Evolutionary conservation across 2,888 invertebrate species (phyloP).

Genomic region (Anorthoa munda): DNA sequence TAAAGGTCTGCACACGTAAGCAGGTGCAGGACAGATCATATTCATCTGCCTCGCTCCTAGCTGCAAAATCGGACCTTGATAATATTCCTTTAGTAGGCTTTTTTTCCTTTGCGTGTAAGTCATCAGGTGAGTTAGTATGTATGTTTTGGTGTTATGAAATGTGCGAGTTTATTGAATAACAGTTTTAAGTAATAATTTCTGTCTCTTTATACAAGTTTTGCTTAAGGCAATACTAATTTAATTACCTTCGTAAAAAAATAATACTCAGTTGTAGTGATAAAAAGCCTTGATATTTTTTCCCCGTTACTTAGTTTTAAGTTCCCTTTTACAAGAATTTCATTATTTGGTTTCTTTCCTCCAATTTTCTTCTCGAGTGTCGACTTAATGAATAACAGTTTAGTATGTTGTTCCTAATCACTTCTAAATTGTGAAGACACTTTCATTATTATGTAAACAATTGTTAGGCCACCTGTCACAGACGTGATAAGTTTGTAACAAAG

Average conservation of each 20-base stretch:
- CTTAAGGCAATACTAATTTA: background rate
- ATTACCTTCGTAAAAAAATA: background rate
- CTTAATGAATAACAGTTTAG: slow-evolving; percentile 39
- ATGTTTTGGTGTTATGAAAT: background rate
- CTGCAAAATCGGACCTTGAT: slow-evolving; percentile 53
- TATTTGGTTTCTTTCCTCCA: background rate
- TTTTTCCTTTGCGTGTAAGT: slow-evolving; percentile 22
- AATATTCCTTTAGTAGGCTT: slow-evolving; percentile 34
- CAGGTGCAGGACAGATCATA: slow-evolving; percentile 63
- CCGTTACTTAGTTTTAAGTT: background rate
- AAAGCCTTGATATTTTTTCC: too few relatives aligned
- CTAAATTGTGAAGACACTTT: slow-evolving; percentile 48
- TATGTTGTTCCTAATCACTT: slow-evolving; percentile 33
- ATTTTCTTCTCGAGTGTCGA: slow-evolving; percentile 17
- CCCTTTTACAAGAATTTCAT: background rate
- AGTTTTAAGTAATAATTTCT: background rate
- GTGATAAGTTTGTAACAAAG: slow-evolving; percentile 60
- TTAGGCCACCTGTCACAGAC: slow-evolving; percentile 38
- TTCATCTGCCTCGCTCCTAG: slow-evolving; percentile 62
- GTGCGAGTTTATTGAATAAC: background rate
- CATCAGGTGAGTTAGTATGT: background rate
- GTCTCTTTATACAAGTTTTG: background rate
- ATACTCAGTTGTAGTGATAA: background rate
- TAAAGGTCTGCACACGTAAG: slow-evolving; percentile 55
- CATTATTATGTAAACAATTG: slow-evolving; percentile 57